phyloP scores from a whole-genome alignment of 2,797 vertebrate genomes.

The Gobionotothen gibberifrons region DNA sequence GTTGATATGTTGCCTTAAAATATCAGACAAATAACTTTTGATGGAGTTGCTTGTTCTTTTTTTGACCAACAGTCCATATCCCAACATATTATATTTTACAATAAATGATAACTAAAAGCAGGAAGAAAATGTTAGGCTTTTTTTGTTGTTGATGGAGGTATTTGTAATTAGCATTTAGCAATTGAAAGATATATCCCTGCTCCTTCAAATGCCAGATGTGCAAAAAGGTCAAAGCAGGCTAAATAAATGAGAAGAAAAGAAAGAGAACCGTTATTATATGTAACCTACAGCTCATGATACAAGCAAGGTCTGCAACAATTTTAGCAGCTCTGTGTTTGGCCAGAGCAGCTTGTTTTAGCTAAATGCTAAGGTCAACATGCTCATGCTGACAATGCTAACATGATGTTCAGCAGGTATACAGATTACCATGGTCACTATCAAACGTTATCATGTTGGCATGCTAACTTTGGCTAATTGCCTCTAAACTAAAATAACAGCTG shows the following conservation, averaged over 20 bases:
- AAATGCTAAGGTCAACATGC: not conserved
- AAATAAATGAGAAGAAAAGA: too few species aligned
- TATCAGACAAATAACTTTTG: not conserved
- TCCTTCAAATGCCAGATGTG: not conserved
- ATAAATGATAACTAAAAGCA: not conserved
- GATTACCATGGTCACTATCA: not conserved
- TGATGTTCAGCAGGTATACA: not conserved
- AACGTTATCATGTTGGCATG: not conserved
- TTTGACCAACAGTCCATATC: not conserved
- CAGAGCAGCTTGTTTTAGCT: not conserved
- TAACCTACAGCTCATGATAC: too few species aligned
- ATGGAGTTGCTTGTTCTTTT: not conserved
- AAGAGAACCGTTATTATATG: too few species aligned
- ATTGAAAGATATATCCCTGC: not conserved
- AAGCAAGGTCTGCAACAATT: not conserved
- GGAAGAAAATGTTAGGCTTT: not conserved
- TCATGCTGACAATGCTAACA: too few species aligned
- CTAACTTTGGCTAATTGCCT: not conserved
- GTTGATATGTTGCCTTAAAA: not conserved
- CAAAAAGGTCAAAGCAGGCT: not conserved
- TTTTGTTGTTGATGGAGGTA: not conserved
- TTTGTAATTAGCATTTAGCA: not conserved
- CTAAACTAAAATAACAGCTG: not conserved
- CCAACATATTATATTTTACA: not conserved
- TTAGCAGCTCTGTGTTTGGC: not conserved